Evolutionary conservation across 2,888 invertebrate species (phyloP), one percentile per base, ranked within the genome.

Genomic region (Nycteola revayana): DNA sequence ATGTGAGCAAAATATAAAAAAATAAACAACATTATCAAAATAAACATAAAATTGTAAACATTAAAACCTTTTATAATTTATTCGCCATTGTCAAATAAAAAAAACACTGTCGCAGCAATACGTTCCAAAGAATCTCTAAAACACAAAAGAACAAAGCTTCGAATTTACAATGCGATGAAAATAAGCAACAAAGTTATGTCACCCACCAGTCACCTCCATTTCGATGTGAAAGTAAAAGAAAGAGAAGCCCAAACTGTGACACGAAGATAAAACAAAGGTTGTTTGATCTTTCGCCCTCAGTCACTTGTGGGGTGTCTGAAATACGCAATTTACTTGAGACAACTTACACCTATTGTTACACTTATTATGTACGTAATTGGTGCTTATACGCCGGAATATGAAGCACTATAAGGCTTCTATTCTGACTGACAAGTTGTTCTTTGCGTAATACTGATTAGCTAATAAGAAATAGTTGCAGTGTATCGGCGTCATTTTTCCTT

Each of bases 241-340:
- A 14, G 3, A 14, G 65, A 66, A 65, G 53, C 68, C 67, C 33
- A 25, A 35, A 25, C 36, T 44, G 50, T 57, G 60, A 59, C 46
- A 30, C 44, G 44, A 47, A 77, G 76, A 81, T 81, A 81, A 83
- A 81, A 82, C 82, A 83, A 83, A 65, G 59, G 53, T 33, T 11
- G 66, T 81, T 83, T 83, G 82, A 83, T 81, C 75, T 61, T 50
- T 51, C 67, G 50, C 75, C 81, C 81, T 66, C 58, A 39, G 49
- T 39, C 68, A 67, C 66, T 80, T 65, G 63, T 26, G 25, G 22
- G 57, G 56, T 42, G 49, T 70, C 64, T 29, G 17, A 66, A 67
- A 60, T 53, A 66, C 57, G 55, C 70, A 75, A 74, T 74, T 78
- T 70, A 60, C 71, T 75, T 75, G 70, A 82, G 81, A 78, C 81